Evolutionary conservation across 2,797 vertebrate species (phyloP), one percentile per base, ranked within the genome.

Genomic region (Mormyrus proboscirostris): DNA sequence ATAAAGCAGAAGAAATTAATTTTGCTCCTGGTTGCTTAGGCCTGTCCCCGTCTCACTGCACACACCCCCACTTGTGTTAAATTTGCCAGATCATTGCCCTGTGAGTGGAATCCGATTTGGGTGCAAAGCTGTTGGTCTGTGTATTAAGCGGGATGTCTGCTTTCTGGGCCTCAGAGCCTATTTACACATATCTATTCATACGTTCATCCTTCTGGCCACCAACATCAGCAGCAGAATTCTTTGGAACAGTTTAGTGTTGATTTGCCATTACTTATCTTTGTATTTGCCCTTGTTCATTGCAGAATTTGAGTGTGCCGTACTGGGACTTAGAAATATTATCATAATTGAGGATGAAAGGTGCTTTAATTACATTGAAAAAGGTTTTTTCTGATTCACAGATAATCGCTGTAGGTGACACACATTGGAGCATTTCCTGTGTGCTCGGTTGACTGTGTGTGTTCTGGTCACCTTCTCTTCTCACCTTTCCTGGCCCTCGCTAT

Each of bases 11-110:
- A 88, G 53, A 22, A 82, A 59, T 82, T 16, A 38, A 53, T 82
- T 88, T 88, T 29, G 69, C 86, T 88, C 51, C 51, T 29, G 86
- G 86, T 65, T 88, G 55, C 38, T 84, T 90, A 83, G 53, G 8
- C 86, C n/a, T 7, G 14, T 84, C 29, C 41, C 41, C 1, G 0
- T 79, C 87, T 62, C 57, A 22, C 7, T 14, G 4, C 44, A 0
- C 55, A 33, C 55, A 22, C 79, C 55, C 38, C 14, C 33, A 33
- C 55, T 86, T n/a, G 0, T 90, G 79, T 90, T 90, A 90, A 90
- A 90, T 89, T 89, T 89, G 55, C 89, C 86, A 88, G 89, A 90
- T 88, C 89, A 90, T 73, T 87, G 84, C 87, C 29, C 89, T 88
- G 89, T 90, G 89, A 88, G 69, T 76, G 59, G 89, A 85, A 84